Conservation (phyloP, 2,797 vertebrate genomes). For the Acanthornis magna region DNA sequence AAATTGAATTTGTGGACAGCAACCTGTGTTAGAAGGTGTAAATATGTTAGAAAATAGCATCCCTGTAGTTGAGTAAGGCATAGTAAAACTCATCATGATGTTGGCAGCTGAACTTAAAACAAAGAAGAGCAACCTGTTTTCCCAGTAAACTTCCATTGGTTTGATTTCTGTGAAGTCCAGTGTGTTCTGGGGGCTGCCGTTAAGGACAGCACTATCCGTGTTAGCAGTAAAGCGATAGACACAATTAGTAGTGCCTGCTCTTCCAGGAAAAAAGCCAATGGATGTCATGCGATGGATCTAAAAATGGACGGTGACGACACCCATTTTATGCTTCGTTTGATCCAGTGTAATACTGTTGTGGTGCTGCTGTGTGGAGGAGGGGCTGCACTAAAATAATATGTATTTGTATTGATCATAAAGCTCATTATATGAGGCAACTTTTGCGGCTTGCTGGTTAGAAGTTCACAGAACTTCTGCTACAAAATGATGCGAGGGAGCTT, state of each 20-base stretch:
- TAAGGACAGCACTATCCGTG: background rate
- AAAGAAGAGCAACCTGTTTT: background rate
- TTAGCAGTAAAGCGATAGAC: background rate
- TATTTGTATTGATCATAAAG: background rate
- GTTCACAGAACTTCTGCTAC: background rate
- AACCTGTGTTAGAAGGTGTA: background rate
- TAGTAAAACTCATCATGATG: background rate
- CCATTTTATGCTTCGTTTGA: background rate
- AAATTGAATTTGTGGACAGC: background rate
- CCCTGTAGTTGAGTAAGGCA: background rate
- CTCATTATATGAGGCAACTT: background rate
- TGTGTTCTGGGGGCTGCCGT: background rate
- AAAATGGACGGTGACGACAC: background rate
- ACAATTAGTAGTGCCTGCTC: background rate
- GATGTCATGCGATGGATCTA: background rate
- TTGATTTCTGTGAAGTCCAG: background rate
- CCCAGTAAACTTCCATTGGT: background rate
- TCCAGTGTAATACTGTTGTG: background rate
- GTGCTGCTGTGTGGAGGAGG: conserved; percentile 10
- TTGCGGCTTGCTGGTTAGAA: background rate
- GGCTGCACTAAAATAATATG: background rate
- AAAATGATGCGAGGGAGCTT: background rate
- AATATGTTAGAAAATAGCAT: background rate
- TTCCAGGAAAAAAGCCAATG: conserved; percentile 34
- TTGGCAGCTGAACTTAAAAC: background rate